Base-by-base conservation (phyloP, 2,797 vertebrate species). In the Coracias cyanogaster region DNA sequence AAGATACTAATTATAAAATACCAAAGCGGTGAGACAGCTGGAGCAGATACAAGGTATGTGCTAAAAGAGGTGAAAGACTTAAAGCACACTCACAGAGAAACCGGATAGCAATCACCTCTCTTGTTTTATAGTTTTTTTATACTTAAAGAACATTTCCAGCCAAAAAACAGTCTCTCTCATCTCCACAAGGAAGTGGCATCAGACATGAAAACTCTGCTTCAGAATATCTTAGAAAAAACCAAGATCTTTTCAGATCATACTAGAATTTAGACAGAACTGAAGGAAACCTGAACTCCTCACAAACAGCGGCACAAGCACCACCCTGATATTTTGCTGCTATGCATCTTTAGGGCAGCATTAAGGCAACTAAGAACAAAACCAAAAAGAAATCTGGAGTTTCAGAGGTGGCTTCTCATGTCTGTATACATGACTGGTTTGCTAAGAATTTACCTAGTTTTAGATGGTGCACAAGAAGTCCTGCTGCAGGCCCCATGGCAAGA, bases 1-100 rank as follows among this genome's bases (percentile, higher is more conserved):
- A 77, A 88, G 87, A 69, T 24, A 51, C 20, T 60, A 88, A 78
- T 93, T 94, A 83, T 70, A 86, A 82, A 90, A 94, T 79, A 88
- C 69, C 79, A 91, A 35, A 92, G 87, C 87, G 90, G 43, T 20
- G 2, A 96, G 80, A 60, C 80, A 94, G 58, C 72, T 94, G 87
- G 70, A 94, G 70, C 81, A 84, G 70, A 86, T 64, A 83, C 46
- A 81, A 91, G 76, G 43, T 90, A 80, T 8, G 3, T 64, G 91
- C 73, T 76, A 31, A 15, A 88, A 86, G 73, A 94, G 55, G 82
- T 71, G 70, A 90, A 86, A 86, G 62, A 52, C 78, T 78, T 64
- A 43, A 58, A 81, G 43, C 35, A 26, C 6, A 29, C 21, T 58
- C 54, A 43, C 2, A 0, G 52, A 70, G 76, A 94, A 87, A 91